Conservation (phyloP, 2,113 vertebrate species). For the Geococcyx californianus region DNA sequence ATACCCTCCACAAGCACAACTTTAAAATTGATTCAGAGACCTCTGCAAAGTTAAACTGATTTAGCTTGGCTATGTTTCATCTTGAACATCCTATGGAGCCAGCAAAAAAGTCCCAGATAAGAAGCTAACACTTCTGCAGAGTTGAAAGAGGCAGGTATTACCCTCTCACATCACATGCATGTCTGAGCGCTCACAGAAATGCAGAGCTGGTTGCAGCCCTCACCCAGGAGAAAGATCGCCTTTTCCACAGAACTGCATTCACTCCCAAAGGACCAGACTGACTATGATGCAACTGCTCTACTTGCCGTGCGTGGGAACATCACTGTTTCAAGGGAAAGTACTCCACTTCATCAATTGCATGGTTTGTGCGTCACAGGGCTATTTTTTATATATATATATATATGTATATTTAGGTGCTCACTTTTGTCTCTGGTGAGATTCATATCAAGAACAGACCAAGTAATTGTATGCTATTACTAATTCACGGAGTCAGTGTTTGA, state of each 20-base stretch:
- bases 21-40: not conserved
- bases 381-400: not conserved
- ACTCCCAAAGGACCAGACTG: not conserved
- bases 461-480: not conserved
- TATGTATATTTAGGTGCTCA: not conserved
- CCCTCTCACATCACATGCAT: not conserved
- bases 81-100: not conserved
- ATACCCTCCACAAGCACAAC: not conserved
- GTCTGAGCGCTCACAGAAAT: not conserved
- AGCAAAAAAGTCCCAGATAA: not conserved
- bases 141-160: not conserved
- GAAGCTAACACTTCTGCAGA: accelerated
- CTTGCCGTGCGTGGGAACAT: not conserved
- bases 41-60: not conserved
- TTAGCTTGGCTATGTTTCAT: no score
- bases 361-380: not conserved
- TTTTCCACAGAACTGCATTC: not conserved
- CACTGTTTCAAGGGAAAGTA: not conserved
- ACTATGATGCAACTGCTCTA: not conserved
- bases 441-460: not conserved
- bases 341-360: accelerated
- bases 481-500: not conserved
- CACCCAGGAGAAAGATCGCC: not conserved
- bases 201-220: not conserved
- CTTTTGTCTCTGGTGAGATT: not conserved